Evolutionary conservation across 2,113 vertebrate species (phyloP).

Genomic region (Elachura formosa): DNA sequence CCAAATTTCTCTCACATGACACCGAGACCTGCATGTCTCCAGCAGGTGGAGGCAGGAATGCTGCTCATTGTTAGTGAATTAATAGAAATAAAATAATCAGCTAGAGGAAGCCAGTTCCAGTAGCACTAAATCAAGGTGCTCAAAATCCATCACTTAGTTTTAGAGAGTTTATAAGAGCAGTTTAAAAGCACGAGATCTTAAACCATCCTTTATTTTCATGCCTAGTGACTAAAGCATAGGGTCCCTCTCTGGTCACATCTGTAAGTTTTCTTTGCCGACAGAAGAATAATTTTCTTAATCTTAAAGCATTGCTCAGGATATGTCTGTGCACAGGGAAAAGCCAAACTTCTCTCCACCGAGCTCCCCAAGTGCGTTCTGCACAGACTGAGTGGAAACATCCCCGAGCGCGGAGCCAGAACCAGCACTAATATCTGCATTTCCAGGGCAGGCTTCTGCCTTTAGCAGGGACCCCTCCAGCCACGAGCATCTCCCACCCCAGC

Average conservation of each 20-base stretch:
- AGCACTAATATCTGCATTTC: accelerated
- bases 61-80: background rate
- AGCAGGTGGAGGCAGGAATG: conserved; percentile 49
- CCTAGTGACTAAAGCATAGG: background rate
- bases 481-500: accelerated
- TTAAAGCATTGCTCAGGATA: background rate
- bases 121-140: background rate
- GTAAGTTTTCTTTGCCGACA: background rate
- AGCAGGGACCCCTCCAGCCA: background rate
- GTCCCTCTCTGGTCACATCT: background rate
- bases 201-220: background rate
- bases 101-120: background rate
- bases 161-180: background rate
- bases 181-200: background rate
- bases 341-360: background rate
- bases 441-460: background rate
- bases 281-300: background rate
- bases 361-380: background rate
- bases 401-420: accelerated
- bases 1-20: background rate
- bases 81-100: background rate
- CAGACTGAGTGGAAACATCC: background rate
- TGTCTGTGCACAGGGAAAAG: background rate
- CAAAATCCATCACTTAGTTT: background rate
- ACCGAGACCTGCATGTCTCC: background rate